Evolutionary conservation across 2,888 invertebrate genomes (phyloP), one percentile per base, ranked within the genome.

Genomic region (Hipparchia semele): DNA sequence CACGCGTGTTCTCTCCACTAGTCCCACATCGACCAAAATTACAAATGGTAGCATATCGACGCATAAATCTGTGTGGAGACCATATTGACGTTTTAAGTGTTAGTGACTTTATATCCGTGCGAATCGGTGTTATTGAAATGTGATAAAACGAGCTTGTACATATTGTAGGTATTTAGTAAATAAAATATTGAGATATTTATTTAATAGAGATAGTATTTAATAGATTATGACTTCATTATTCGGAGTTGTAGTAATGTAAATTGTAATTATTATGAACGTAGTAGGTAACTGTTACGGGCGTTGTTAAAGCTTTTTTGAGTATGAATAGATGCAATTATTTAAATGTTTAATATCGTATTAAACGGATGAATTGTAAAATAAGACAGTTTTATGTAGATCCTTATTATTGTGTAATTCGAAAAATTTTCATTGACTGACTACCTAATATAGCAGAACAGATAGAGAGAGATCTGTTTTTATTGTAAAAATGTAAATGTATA

Each of bases 31-130:
- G 73, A 95, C 95, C 3, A 96, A 96, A 89, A 90, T 96, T 69
- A 91, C 92, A 73, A 94, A 92, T 78, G 91, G 94, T 68, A 84
- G 92, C 76, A 94, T 95, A 85, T 88, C 94, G 49, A 90, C 94
- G 65, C 95, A 95, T 75, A 96, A 96, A 91, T 95, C 95, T 12
- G 96, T 96, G 53, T 96, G 96, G 96, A 91, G 96, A 82, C 96
- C 96, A 72, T 96, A 96, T 94, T 96, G 94, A 93, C 86, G 79
- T 70, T 85, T 73, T 60, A 80, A 83, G 84, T 84, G 81, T 72
- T 82, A 84, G 81, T 79, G 79, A 78, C 70, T 72, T 77, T 75
- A 74, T 53, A 76, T 83, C 85, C 86, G 84, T 81, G 81, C 79
- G 75, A 73, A 64, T 75, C 81, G 83, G 86, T 86, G 83, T 82